Evolutionary conservation across 2,797 vertebrate species (phyloP).

Genomic region (Perodicticus potto): DNA sequence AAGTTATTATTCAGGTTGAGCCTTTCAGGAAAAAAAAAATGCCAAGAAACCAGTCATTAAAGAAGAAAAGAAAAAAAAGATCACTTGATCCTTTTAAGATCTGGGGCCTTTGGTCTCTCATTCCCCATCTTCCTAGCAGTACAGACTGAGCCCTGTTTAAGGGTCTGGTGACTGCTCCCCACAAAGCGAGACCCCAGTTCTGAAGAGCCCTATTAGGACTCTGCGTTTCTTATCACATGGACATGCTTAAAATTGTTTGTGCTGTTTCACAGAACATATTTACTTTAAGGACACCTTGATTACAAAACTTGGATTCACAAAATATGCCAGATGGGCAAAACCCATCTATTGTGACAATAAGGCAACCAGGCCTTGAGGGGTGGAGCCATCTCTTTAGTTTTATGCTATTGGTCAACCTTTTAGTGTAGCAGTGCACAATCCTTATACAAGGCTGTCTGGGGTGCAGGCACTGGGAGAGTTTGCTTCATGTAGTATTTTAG

Average conservation of each 20-base stretch:
- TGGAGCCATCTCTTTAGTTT: background rate
- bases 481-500: background rate
- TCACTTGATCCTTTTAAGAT: background rate
- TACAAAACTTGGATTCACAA: background rate
- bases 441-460: background rate
- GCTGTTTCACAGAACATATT: background rate
- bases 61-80: background rate
- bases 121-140: no score
- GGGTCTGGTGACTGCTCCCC: background rate
- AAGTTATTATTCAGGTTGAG: conserved; percentile 20
- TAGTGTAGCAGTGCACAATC: background rate
- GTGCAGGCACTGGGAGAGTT: background rate
- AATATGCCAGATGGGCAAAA: background rate
- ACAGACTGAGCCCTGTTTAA: background rate
- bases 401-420: background rate
- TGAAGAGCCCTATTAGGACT: background rate
- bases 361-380: background rate
- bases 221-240: background rate
- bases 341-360: background rate
- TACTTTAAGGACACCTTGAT: background rate
- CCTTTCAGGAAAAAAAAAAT: background rate
- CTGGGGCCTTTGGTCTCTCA: background rate
- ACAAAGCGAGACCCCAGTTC: background rate
- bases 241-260: background rate
- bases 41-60: background rate